Evolutionary conservation across 2,113 vertebrate species (phyloP), one percentile per base, ranked within the genome.

Genomic region (Nothobranchius furzeri): DNA sequence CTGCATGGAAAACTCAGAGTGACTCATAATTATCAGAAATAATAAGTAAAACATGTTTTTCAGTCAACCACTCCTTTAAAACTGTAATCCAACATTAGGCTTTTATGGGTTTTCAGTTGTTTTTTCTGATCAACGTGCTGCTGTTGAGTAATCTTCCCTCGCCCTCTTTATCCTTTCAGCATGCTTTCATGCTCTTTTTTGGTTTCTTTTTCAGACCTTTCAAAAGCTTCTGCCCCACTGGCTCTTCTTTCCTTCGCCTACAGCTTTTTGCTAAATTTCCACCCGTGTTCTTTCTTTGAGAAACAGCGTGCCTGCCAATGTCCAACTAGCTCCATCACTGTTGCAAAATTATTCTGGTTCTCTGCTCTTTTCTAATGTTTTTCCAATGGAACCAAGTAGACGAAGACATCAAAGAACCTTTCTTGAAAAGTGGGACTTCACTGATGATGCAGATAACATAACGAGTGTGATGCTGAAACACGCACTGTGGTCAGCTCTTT

Each of bases 391-490:
- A 14, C 30, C 4, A 11, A 30, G 51, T 51, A 15, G 36, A 52
- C 60, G 43, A 25, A 37, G 49, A 66, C n/a, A 43, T 63, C 30
- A 30, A 20, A 9, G 57, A 36, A 40, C 59, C 24, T 40, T 6
- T 40, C 37, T 40, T 40, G 6, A 1, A 40, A 7, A 84, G 73
- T 60, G 57, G 74, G 64, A 66, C 76, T 46, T 79, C 77, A 74
- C 63, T 73, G 81, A 74, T 72, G 75, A 69, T 62, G 83, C 45
- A 75, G 72, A 88, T 83, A 78, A 81, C 76, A 66, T 43, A 67
- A 77, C 69, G 64, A 76, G 45, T 68, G 46, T 65, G 70, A 81
- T 66, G 60, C 24, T 81, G 77, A 76, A 87, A 81, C 47, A 59
- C 25, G 43, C 30, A 61, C 68, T 66, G 72, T 66, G 77, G 68